Base-by-base conservation (phyloP, 2,113 vertebrate genomes). In the Fukomys damarensis region DNA sequence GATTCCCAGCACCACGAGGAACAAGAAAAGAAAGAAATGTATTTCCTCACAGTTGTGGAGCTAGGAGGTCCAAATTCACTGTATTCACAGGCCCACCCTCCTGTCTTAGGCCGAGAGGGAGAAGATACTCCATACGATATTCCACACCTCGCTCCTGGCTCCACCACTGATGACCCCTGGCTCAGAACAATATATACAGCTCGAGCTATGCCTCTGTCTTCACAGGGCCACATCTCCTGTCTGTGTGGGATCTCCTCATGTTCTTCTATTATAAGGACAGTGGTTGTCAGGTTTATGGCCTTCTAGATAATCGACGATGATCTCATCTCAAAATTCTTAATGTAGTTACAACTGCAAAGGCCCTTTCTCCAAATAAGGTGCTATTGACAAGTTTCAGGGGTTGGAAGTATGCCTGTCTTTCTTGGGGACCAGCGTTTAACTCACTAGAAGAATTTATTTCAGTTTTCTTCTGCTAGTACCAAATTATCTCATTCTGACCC, bases 351-450 rank as follows among this genome's bases (percentile, higher is more conserved):
- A 54, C n/a, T 30, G 16, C 7, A 87, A 87, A 96, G 26, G 70
- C n/a, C 35, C 26, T 89, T 93, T 97, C 43, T 58, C 46, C 24
- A 93, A 92, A 76, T 86, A 56, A 63, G n/a, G 24, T 54, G 16
- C 6, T 41, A 56, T 46, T 86, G 22, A 38, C 9, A 54, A 52
- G 38, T 92, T 70, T 56, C 41, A 63, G 86, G 43, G 35, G 70
- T 28, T 41, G n/a, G 46, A 5, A 0, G 2, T 5, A 1, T 52
- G 28, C 5, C 9, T 4, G n/a, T 58, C 7, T 85, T 63, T 28
- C 70, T 54, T 24, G 24, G 3, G 52, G 24, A 68, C 28, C 13
- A 43, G 82, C 41, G 58, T 56, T 93, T 26, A 79, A 9, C 24
- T 7, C 24, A 30, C 7, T 43, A 2, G 46, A 41, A 94, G 84